Percentiles rank a stretch among this genome's conserved stretches.
Evolutionary conservation across 2,113 vertebrate species (phyloP).

Genomic region (Hirundichthys speculiger): DNA sequence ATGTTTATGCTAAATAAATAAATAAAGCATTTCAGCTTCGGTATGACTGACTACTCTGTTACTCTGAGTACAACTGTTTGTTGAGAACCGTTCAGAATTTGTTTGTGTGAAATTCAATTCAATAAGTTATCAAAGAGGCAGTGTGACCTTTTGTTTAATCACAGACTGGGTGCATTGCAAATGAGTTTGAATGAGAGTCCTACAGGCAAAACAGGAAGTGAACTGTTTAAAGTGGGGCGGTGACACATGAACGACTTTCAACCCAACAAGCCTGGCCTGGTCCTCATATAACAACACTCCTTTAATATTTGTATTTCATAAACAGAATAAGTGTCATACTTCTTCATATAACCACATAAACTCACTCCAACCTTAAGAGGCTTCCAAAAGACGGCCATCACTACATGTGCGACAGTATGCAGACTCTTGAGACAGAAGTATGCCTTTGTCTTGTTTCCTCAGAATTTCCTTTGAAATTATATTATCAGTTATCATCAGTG

Average conservation of each 20-base stretch:
- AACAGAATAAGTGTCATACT: not conserved
- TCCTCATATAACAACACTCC: constrained; percentile 14
- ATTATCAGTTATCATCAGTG: constrained; percentile 5
- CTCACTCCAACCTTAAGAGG: not conserved
- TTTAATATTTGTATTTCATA: not conserved
- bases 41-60: not conserved
- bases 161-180: not conserved
- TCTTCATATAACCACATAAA: not conserved
- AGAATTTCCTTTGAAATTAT: constrained; percentile 5
- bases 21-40: not conserved
- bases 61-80: no score
- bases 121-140: no score
- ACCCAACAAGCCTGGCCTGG: not conserved
- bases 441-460: not conserved
- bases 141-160: no score
- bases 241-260: constrained; percentile 5
- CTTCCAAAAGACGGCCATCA: not conserved
- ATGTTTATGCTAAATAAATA: not conserved
- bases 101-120: not conserved
- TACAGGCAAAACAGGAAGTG: constrained; percentile 35
- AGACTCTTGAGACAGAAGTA: not conserved
- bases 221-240: not conserved
- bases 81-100: not conserved
- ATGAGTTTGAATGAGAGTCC: not conserved
- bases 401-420: not conserved